These are phyloP conservation scores for Terrapene triunguis DNA, from an alignment of 2,113 vertebrate species.

Conservation along the genomic window DNA sequence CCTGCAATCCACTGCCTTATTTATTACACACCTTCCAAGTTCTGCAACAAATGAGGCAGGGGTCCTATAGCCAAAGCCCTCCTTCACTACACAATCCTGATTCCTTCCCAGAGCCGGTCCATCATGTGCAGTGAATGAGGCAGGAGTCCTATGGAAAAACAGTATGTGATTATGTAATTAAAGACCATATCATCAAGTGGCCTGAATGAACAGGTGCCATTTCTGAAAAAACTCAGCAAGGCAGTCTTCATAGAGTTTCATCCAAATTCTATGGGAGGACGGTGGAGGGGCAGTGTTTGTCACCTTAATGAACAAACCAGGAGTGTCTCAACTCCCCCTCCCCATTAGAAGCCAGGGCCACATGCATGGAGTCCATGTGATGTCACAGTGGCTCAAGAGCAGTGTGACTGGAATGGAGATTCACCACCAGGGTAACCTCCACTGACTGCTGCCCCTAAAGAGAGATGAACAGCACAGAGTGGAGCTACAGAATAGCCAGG, in stretches of 20 bases:
- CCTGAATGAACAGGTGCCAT: not conserved
- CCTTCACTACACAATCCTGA: not conserved
- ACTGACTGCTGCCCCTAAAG: not conserved
- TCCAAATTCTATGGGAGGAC: not conserved
- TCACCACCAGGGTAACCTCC: not conserved
- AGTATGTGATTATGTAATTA: not conserved
- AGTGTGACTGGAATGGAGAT: not conserved
- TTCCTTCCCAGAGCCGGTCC: not conserved
- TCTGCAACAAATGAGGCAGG: not conserved
- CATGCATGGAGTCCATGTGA: not conserved
- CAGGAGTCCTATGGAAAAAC: not conserved
- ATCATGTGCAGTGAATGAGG: not conserved
- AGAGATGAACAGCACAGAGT: not conserved
- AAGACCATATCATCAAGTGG: not conserved
- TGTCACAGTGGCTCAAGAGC: not conserved
- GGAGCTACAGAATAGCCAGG: not conserved
- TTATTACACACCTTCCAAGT: not conserved
- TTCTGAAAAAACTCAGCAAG: not conserved
- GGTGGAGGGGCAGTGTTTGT: not conserved
- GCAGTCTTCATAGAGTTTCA: not conserved
- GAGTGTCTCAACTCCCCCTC: not conserved
- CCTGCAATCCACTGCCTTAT: not conserved
- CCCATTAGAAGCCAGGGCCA: not conserved
- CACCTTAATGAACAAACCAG: not conserved
- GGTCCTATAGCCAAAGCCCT: not conserved